These are phyloP conservation scores for Chorisops tibialis DNA, from an alignment of 2,888 invertebrate genomes.

Conservation along the genomic window DNA sequence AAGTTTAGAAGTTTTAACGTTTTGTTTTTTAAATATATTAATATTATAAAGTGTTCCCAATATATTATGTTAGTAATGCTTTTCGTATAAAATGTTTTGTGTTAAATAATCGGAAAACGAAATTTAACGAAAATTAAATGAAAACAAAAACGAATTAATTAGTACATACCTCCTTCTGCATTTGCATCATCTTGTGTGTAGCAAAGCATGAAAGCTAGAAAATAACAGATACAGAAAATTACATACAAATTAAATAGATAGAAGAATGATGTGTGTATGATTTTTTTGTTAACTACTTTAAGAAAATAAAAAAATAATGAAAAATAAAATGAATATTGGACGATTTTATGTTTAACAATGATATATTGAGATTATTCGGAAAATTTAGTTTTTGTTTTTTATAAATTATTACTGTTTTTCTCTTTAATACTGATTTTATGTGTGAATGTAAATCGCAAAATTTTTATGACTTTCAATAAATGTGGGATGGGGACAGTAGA, in stretches of 20 bases:
- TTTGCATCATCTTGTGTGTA: conserved; percentile 89
- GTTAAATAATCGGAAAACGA: conserved; percentile 2
- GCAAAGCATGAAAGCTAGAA: conserved; percentile 91
- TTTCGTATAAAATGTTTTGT: conserved; percentile 17
- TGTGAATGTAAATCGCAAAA: too few species aligned
- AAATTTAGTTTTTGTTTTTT: not conserved
- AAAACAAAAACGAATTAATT: conserved; percentile 25
- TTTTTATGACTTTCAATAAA: too few species aligned
- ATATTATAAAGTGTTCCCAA: conserved; percentile 24
- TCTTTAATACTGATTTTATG: too few species aligned
- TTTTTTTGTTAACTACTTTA: conserved; percentile 10
- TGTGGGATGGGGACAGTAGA: too few species aligned
- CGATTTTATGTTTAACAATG: conserved; percentile 4
- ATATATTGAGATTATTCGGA: not conserved
- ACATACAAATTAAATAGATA: conserved; percentile 30
- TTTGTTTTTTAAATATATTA: conserved; percentile 32
- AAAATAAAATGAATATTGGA: conserved; percentile 3
- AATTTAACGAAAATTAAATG: conserved; percentile 1
- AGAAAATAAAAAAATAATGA: not conserved
- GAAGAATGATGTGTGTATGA: conserved; percentile 18
- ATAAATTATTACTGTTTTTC: too few species aligned
- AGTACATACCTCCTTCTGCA: conserved; percentile 83
- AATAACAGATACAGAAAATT: conserved; percentile 37
- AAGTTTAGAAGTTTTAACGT: too few species aligned
- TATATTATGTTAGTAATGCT: conserved; percentile 26